Percentiles rank a stretch among this genome's conserved stretches.
Conservation (phyloP, 2,888 invertebrate species). For the Celastrina argiolus region DNA sequence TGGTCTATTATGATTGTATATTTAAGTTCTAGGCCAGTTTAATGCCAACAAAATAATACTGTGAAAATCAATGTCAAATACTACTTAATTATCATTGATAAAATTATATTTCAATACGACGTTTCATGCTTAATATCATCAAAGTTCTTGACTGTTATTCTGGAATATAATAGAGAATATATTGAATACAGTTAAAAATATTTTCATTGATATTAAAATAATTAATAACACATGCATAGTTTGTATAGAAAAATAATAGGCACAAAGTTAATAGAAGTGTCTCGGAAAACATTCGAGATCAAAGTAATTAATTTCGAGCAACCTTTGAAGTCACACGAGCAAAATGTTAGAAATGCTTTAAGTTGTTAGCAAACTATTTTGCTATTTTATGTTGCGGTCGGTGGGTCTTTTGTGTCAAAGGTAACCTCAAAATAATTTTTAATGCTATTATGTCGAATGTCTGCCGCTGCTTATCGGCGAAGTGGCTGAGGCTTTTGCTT, state of each 20-base stretch:
- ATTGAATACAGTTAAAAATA: neutral
- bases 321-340: constrained; percentile 33
- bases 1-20: neutral
- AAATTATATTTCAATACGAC: neutral
- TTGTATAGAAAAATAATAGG: constrained; percentile 25
- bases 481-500: constrained; percentile 58
- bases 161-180: neutral
- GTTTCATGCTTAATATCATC: neutral
- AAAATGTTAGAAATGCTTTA: constrained; percentile 35
- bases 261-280: constrained; percentile 29
- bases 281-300: constrained; percentile 30
- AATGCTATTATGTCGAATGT: constrained; percentile 20
- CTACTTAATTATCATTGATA: neutral
- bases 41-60: neutral
- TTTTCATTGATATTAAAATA: neutral
- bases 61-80: neutral
- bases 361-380: constrained; percentile 28
- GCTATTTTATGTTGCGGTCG: constrained; percentile 20
- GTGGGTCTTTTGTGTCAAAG: constrained; percentile 26
- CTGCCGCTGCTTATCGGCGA: constrained; percentile 42
- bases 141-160: neutral
- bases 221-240: neutral
- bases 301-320: constrained; percentile 35
- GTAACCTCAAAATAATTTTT: constrained; percentile 25
- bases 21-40: neutral